A percentile compares a stretch with the other conserved stretches of the same genome.
phyloP scores from a whole-genome alignment of 1,140 invertebrate genomes.

The Zaprionus capensis region DNA sequence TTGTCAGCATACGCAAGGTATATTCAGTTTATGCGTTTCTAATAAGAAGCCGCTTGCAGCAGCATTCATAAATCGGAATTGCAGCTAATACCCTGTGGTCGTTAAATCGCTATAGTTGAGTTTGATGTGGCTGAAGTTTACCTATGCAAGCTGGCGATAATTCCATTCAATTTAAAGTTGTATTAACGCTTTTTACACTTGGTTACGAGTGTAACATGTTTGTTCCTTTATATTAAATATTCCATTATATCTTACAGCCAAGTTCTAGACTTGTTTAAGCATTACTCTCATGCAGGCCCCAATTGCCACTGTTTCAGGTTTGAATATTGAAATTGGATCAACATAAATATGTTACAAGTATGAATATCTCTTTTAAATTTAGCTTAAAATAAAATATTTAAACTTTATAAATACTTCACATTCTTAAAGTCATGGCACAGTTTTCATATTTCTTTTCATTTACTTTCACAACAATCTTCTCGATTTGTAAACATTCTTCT shows the following conservation, averaged over 20 bases:
- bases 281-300: not conserved
- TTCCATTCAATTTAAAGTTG: not conserved
- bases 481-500: not conserved
- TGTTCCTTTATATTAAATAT: too few relatives aligned
- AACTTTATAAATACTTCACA: not conserved
- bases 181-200: not conserved
- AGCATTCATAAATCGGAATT: conserved; percentile 29
- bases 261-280: not conserved
- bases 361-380: not conserved
- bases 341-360: not conserved
- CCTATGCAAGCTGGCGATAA: not conserved
- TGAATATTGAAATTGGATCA: not conserved
- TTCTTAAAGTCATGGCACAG: not conserved
- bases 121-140: not conserved
- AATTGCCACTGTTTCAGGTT: not conserved
- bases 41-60: conserved; percentile 32
- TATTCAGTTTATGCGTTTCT: conserved; percentile 44
- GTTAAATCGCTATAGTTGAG: not conserved
- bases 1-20: conserved; percentile 29
- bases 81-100: not conserved
- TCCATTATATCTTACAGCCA: not conserved
- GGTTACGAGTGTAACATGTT: not conserved
- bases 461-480: conserved; percentile 4
- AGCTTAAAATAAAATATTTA: not conserved
- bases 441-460: not conserved